A percentile compares a stretch with the other conserved stretches of the same genome.
Evolutionary conservation across 2,888 invertebrate genomes (phyloP).

Genomic region (Hydriomena furcata): DNA sequence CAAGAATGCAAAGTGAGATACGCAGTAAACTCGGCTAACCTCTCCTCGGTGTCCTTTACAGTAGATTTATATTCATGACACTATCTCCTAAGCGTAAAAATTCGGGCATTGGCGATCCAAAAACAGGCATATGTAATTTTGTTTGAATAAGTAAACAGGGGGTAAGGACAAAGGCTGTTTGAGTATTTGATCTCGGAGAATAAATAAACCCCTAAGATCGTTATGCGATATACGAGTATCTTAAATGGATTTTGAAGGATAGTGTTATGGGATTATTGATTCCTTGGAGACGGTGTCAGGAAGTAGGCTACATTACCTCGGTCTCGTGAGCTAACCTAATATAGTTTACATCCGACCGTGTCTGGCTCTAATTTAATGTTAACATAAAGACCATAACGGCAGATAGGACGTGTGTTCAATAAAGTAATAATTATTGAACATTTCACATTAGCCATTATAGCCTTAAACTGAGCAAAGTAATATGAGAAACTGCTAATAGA

Average conservation of each 20-base stretch:
- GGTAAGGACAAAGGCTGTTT: constrained; percentile 81
- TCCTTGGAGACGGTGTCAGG: constrained; percentile 51
- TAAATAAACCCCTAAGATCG: constrained; percentile 73
- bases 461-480: too few species aligned
- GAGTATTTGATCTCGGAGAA: constrained; percentile 79
- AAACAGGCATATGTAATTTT: constrained; percentile 83
- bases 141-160: constrained; percentile 82
- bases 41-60: constrained; percentile 78
- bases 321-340: constrained; percentile 54
- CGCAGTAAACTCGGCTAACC: constrained; percentile 72
- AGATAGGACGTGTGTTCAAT: too few species aligned
- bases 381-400: constrained; percentile 1
- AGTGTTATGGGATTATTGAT: constrained; percentile 70
- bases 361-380: constrained; percentile 32
- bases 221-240: constrained; percentile 74
- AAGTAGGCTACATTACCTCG: constrained; percentile 50
- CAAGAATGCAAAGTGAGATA: constrained; percentile 83
- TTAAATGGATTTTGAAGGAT: constrained; percentile 76
- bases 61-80: constrained; percentile 84
- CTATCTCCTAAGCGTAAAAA: constrained; percentile 81
- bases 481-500: too few species aligned
- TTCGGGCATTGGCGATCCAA: constrained; percentile 81
- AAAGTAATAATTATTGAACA: too few species aligned
- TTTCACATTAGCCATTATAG: too few species aligned
- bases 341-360: constrained; percentile 41